Evolutionary conservation across 2,113 vertebrate species (phyloP).

Genomic region (Pterocles gutturalis): DNA sequence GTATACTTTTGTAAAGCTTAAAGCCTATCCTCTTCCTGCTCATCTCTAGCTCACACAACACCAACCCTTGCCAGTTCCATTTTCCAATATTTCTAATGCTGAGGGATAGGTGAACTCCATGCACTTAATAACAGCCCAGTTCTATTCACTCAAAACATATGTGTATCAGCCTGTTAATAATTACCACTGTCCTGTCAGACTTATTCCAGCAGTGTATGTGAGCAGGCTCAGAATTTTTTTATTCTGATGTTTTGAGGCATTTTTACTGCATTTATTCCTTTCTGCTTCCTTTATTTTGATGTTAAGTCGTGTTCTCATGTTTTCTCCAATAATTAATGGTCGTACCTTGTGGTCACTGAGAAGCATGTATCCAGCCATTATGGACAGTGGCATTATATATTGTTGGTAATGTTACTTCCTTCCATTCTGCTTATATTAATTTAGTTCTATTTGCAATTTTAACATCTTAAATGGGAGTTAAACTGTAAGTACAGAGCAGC

Average conservation of each 20-base stretch:
- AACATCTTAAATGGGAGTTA: neutral
- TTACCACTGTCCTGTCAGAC: neutral
- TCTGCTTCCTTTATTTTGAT: slow-evolving; percentile 44
- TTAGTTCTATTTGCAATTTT: neutral
- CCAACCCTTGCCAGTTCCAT: neutral
- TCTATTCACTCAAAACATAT: neutral
- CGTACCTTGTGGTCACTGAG: neutral
- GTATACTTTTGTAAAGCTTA: neutral
- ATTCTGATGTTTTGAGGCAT: neutral
- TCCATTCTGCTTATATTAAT: neutral
- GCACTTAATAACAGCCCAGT: neutral
- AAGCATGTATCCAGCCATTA: neutral
- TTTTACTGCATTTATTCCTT: slow-evolving; percentile 37
- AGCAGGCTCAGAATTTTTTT: neutral
- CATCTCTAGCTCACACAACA: neutral
- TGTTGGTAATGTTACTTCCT: neutral
- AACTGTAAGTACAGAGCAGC: neutral
- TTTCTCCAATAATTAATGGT: neutral
- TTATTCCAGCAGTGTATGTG: neutral
- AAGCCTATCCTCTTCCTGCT: neutral
- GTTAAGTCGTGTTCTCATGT: neutral
- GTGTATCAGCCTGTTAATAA: neutral
- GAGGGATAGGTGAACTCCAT: neutral
- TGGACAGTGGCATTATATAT: neutral
- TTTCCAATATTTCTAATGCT: neutral